Evolutionary conservation across 2,797 vertebrate species (phyloP), one percentile per base, ranked within the genome.

Genomic region (Macrochelys suwanniensis): DNA sequence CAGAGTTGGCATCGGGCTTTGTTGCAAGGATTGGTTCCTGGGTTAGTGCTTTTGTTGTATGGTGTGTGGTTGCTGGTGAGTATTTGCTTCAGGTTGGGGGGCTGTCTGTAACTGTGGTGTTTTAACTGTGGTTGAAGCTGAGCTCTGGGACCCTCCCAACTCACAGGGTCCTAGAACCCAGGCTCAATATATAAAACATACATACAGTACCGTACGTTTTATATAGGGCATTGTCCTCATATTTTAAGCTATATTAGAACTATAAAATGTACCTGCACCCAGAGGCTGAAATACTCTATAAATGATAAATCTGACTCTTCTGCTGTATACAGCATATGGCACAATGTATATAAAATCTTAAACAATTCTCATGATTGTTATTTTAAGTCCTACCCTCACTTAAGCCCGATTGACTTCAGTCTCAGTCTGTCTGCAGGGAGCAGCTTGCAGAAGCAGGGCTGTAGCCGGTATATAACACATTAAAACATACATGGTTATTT

Each of bases 291-390:
- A 5, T 9, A 37, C 79, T 61, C 3, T 61, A 26, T 79, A 28
- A 80, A 89, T 49, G 78, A 7, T 6, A 50, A 89, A 53, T 2
- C 12, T 82, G n/a, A 5, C 21, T 11, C 94, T 68, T 2, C 0
- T 12, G 37, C 21, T 1, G 0, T 4, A 25, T 42, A 31, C 11
- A 56, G 47, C 47, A 51, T 42, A 5, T 0, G 42, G 45, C 68
- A 42, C 31, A 61, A 61, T 61, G 80, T 31, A 79, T 31, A 79
- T 17, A 10, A 78, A 4, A 12, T 53, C 33, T 56, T 1, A 1
- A 50, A 85, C 61, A 26, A 31, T 9, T 11, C 15, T 81, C 47
- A 45, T 65, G 77, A 76, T 80, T 47, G 4, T 5, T 92, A 11
- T 45, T 28, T 51, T 80, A 53, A 31, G 68, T 54, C 65, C 65